Evolutionary conservation across 2,797 vertebrate genomes (phyloP).

Genomic region (Microchirus variegatus): DNA sequence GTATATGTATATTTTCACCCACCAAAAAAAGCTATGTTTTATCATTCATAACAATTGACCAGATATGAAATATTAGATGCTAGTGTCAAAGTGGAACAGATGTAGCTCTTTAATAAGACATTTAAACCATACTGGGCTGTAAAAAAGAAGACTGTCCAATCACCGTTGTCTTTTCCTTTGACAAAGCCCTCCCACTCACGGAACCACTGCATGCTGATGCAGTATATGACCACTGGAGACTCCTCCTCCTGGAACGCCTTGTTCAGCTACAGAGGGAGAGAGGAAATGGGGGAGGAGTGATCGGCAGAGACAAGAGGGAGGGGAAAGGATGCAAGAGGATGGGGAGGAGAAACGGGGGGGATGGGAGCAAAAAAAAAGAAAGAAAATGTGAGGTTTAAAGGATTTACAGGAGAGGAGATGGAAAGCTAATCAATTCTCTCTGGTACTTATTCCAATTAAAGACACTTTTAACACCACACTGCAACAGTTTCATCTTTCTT

Average conservation of each 20-base stretch:
- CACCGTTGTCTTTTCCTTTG: conserved; percentile 94
- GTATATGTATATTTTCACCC: background rate
- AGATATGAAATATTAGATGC: conserved; percentile 1
- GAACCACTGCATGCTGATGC: conserved; percentile 99
- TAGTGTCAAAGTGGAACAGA: conserved; percentile 15
- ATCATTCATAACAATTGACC: conserved; percentile 12
- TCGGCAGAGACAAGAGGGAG: conserved; percentile 43
- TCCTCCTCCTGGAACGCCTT: conserved; percentile 99
- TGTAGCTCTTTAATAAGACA: conserved; percentile 45
- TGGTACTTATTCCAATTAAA: conserved; percentile 66
- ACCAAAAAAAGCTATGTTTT: conserved; percentile 1
- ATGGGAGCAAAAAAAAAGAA: conserved; percentile 21
- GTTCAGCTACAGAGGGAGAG: conserved; percentile 85
- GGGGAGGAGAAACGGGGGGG: conserved; percentile 29
- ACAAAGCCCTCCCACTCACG: conserved; percentile 99
- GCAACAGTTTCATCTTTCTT: conserved; percentile 51
- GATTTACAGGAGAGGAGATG: conserved; percentile 62
- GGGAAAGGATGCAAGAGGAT: conserved; percentile 32
- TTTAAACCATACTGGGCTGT: conserved; percentile 39
- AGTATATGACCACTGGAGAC: conserved; percentile 95
- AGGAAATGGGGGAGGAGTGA: conserved; percentile 61
- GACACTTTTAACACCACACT: conserved; percentile 42
- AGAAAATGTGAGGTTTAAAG: conserved; percentile 67
- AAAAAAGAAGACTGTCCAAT: conserved; percentile 60
- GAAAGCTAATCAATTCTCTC: conserved; percentile 70